A percentile compares a stretch with the other conserved stretches of the same genome.
phyloP scores from a whole-genome alignment of 2,888 invertebrate species.

The Andrena hattorfiana region DNA sequence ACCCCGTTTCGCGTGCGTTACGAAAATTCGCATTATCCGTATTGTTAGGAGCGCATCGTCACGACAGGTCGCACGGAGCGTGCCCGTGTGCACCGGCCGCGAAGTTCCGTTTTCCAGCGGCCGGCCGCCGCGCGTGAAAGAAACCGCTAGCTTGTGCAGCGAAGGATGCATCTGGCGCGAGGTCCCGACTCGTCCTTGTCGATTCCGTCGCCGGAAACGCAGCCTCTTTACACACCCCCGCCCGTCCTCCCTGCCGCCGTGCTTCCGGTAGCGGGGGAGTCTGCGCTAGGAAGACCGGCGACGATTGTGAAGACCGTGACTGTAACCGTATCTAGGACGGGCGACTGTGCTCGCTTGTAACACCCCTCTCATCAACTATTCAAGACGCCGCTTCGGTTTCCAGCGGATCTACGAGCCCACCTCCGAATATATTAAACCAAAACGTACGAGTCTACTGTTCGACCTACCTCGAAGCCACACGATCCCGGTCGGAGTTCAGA shows the following conservation, averaged over 20 bases:
- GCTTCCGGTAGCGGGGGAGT: conserved; percentile 65
- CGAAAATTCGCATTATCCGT: conserved; percentile 68
- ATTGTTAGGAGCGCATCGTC: conserved; percentile 71
- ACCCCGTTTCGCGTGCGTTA: conserved; percentile 67
- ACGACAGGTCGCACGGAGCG: conserved; percentile 70
- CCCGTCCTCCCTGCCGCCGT: conserved; percentile 57
- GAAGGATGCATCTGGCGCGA: conserved; percentile 84
- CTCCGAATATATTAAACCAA: conserved; percentile 8
- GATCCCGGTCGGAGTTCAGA: not conserved
- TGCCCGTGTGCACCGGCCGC: conserved; percentile 69
- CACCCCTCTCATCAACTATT: conserved; percentile 45
- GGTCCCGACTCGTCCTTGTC: conserved; percentile 82
- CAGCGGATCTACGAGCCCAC: conserved; percentile 4
- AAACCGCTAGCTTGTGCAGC: conserved; percentile 79
- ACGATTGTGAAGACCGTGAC: conserved; percentile 37
- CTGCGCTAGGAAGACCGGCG: conserved; percentile 36
- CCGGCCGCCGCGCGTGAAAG: conserved; percentile 64
- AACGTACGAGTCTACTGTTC: not conserved
- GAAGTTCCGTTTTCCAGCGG: conserved; percentile 74
- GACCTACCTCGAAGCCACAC: conserved; percentile 11
- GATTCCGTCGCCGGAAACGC: conserved; percentile 79
- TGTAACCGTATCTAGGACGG: conserved; percentile 56
- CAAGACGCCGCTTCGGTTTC: conserved; percentile 7
- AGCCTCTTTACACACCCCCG: conserved; percentile 73
- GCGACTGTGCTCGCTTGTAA: conserved; percentile 9